Base-by-base conservation (phyloP, 2,113 vertebrate genomes). In the Ovibos moschatus region DNA sequence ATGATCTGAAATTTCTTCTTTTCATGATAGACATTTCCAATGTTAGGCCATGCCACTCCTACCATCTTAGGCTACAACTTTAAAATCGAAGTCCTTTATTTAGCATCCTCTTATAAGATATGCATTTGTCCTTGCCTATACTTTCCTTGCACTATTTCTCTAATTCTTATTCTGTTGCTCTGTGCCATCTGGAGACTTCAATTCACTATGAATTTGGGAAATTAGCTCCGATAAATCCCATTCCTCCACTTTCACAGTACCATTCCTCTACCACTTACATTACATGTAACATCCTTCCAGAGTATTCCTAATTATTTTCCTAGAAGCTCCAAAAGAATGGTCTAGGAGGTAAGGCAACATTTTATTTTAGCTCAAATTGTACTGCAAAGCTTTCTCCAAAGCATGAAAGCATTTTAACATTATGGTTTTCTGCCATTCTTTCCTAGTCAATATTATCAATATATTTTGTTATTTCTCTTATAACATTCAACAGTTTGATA, bases 131-230 rank as follows among this genome's bases (percentile, higher is more conserved):
- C 57, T 62, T 78, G 12, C 2, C 10, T 64, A 2, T 8, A 6
- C 3, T 53, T 71, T 33, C 6, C 53, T 62, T 53, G 11, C 3
- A 36, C 11, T 30, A 25, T 58, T 96, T 78, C 19, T 94, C 2
- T 83, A 30, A 78, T 30, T 58, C 8, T 62, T 12, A 84, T 45
- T 91, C 4, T 47, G 36, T 40, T 78, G 55, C 5, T n/a, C 28
- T 27, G 0, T 50, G 36, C 27, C 21, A 21, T 40, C 28, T 62
- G 21, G 53, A 71, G 51, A 16, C 16, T 85, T 30, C 21, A 36
- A 3, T 93, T 57, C 30, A 55, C 78, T 79, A 36, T 86, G 71
- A 93, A 89, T 91, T 58, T 87, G 28, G 78, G 51, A 85, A 95
- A 85, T 58, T 92, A 78, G 17, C 14, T 71, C 14, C 82, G 81